Evolutionary conservation across 2,797 vertebrate species (phyloP), one percentile per base, ranked within the genome.

Genomic region (Labroides dimidiatus): DNA sequence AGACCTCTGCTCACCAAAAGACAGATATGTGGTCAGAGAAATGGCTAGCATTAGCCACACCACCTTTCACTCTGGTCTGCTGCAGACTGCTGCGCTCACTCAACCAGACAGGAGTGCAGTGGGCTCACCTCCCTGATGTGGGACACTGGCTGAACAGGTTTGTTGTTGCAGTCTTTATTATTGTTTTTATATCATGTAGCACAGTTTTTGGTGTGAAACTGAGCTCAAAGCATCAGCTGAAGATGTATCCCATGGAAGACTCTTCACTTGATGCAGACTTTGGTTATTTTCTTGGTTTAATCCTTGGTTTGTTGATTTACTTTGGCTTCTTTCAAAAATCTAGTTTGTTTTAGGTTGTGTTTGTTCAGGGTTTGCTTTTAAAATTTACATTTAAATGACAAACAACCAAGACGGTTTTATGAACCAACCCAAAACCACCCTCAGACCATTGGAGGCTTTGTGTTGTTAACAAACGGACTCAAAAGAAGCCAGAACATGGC

Each of bases 141-240:
- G 94, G 97, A 13, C 97, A 98, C 48, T 99, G 97, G 97, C 91
- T 99, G 3, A 97, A 96, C 93, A 99, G 95, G 98, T 98, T 45
- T 43, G 94, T 59, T 6, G 9, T 23, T 13, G 14, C 12, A 14
- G 16, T n/a, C 6, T 12, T 39, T 39, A 6, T 13, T 1, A 23
- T 14, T 7, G 13, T 21, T 11, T 45, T 4, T 45, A 12, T 4
- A 47, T 21, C 21, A 11, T 12, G 12, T 21, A 47, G 16, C 6
- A 47, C 10, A 45, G n/a, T 10, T 20, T 47, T 21, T n/a, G 16
- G 16, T 2, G 15, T 4, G 4, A 17, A n/a, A 17, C 15, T 16
- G 5, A 42, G 41, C 14, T n/a, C 16, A 16, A n/a, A 44, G 41
- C 6, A 17, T 42, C 41, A 15, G 2, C 41, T 43, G 42, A 43